Evolutionary conservation across 2,888 invertebrate genomes (phyloP), one percentile per base, ranked within the genome.

Genomic region (Epicampocera succincta): DNA sequence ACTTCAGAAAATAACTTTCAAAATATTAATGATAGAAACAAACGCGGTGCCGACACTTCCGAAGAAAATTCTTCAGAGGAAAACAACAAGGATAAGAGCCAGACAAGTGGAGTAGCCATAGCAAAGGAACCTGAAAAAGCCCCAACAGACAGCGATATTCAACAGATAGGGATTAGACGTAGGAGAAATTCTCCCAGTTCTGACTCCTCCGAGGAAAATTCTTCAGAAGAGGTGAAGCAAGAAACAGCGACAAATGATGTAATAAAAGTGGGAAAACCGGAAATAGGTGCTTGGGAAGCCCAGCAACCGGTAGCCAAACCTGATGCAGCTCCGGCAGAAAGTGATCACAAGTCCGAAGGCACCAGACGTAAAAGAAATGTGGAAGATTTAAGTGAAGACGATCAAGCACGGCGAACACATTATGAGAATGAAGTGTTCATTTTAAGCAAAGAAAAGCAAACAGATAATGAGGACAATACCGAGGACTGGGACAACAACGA

Each of bases 11-110:
- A 5, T 1, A 52, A 65, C 13, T n/a, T 17, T 9, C 21, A 25
- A 50, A 29, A 19, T 29, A 42, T 17, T 12, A 15, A 63, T 8
- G 13, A 15, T 3, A 40, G 75, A 21, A 33, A 29, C 3, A 74
- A 8, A 11, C 46, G 42, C 13, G 52, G 17, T 52, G 44, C 48
- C 0, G 58, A 71, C 21, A 68, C 61, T 11, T 78, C 74, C 0
- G 63, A 80, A 42, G 69, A 80, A 54, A 15, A 50, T 52, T 80
- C 74, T 1, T 75, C 80, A 12, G 74, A 80, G 38, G 79, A 80
- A 21, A 8, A 40, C 6, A 38, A 63, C 19, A 54, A 68, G 33
- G 42, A 17, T 15, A 38, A 63, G 8, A 33, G 29, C 8, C 13
- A 13, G 17, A 0, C 12, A 54, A 15, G 9, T 42, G 9, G 42